These are phyloP conservation scores for Austrofundulus limnaeus DNA, from an alignment of 2,113 vertebrate species.

Conservation along the genomic window DNA sequence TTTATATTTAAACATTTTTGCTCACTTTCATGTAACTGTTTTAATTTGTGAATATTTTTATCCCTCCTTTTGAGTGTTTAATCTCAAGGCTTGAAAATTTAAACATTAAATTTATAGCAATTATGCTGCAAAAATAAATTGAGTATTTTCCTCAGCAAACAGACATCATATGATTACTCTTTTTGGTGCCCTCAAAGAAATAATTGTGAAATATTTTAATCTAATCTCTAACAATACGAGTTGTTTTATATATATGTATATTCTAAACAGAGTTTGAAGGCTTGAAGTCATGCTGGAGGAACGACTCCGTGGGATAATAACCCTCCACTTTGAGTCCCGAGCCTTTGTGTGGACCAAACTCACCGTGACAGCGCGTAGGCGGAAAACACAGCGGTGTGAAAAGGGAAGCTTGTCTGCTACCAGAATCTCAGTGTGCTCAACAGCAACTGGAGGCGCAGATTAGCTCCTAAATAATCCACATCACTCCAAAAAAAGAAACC, in stretches of 20 bases:
- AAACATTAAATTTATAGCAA: neutral
- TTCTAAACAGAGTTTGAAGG: constrained; percentile 9
- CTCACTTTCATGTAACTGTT: neutral
- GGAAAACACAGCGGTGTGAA: constrained; percentile 80
- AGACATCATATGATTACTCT: neutral
- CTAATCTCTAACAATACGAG: neutral
- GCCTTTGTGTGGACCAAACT: constrained; percentile 81
- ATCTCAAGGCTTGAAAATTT: neutral
- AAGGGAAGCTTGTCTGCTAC: constrained; percentile 77
- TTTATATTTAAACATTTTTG: constrained; percentile 8
- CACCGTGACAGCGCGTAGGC: constrained; percentile 85
- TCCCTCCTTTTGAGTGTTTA: neutral
- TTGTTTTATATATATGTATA: constrained; percentile 12
- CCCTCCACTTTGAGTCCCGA: constrained; percentile 59
- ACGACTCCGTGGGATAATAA: constrained; percentile 59
- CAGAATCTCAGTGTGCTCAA: constrained; percentile 65
- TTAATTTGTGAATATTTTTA: neutral
- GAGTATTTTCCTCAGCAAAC: neutral
- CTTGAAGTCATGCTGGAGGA: constrained; percentile 4
- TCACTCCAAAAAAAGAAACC: neutral
- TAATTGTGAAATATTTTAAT: neutral
- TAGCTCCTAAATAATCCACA: constrained; percentile 46
- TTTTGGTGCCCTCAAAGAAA: too few species aligned
- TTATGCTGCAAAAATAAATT: neutral
- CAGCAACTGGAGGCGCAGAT: constrained; percentile 59